Evolutionary conservation across 2,797 vertebrate genomes (phyloP).

Genomic region (Coilia nasus): DNA sequence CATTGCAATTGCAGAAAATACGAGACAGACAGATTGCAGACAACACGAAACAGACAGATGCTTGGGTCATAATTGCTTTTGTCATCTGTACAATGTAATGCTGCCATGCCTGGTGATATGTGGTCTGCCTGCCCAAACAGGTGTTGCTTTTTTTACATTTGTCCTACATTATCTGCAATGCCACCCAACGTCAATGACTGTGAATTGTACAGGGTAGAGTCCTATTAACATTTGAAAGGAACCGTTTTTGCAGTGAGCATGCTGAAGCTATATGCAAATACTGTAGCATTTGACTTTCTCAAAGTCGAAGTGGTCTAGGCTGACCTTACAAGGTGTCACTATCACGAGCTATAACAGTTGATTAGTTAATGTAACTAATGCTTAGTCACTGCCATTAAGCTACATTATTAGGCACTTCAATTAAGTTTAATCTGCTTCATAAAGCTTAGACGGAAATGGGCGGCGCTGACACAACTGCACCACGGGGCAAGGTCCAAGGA

Average conservation of each 20-base stretch:
- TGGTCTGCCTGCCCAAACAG: too few relatives aligned
- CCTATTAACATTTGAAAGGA: too few relatives aligned
- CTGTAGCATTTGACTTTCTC: background rate
- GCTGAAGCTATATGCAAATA: too few relatives aligned
- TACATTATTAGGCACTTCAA: background rate
- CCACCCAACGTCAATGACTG: too few relatives aligned
- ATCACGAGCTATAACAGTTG: background rate
- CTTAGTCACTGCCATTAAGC: background rate
- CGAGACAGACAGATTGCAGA: slow-evolving; percentile 1
- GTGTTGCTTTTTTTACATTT: too few relatives aligned
- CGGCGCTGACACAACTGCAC: background rate
- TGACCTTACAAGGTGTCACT: background rate
- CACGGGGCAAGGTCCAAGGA: background rate
- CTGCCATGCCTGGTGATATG: too few relatives aligned
- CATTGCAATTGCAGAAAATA: background rate
- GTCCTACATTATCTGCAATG: too few relatives aligned
- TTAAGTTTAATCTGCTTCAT: background rate
- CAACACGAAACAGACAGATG: slow-evolving; percentile 33
- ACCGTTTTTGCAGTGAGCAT: too few relatives aligned
- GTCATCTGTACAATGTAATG: background rate
- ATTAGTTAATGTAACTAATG: slow-evolving; percentile 1
- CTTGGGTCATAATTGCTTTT: slow-evolving; percentile 28
- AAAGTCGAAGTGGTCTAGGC: background rate
- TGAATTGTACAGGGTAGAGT: too few relatives aligned
- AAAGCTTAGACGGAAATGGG: background rate